phyloP scores from a whole-genome alignment of 2,113 vertebrate species.

The Rallus limicola region DNA sequence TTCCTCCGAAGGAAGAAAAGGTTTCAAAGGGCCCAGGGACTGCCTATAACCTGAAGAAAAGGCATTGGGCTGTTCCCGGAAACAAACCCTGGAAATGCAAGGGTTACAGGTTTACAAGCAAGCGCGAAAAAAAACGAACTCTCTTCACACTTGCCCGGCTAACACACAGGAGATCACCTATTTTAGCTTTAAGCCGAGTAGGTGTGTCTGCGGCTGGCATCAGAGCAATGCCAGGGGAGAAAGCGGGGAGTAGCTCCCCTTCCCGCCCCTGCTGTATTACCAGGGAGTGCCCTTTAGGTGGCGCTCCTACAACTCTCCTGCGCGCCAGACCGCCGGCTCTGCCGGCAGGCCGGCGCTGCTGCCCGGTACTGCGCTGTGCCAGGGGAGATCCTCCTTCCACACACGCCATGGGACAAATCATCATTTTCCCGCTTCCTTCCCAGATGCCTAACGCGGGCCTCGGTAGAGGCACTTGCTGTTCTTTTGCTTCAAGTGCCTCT shows the following conservation, averaged over 20 bases:
- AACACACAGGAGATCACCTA: neutral
- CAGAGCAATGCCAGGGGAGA: neutral
- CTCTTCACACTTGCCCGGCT: neutral
- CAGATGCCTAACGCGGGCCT: accelerated
- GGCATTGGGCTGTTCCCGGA: neutral
- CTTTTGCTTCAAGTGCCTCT: neutral
- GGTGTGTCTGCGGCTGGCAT: too few species aligned
- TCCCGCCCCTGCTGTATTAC: accelerated
- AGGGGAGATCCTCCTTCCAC: neutral
- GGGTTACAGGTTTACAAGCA: neutral
- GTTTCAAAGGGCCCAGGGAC: neutral
- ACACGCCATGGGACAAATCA: neutral
- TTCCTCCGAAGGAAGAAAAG: neutral
- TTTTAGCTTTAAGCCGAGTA: neutral
- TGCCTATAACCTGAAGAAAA: neutral
- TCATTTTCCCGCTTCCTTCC: neutral
- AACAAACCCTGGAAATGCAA: neutral
- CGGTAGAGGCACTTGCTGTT: accelerated
- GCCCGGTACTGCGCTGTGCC: accelerated
- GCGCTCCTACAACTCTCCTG: neutral
- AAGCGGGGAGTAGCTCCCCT: accelerated
- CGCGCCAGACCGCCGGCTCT: accelerated
- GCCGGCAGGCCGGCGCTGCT: too few species aligned
- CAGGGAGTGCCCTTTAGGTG: neutral
- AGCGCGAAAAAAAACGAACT: accelerated